These are phyloP conservation scores for Shinisaurus crocodilurus DNA, from an alignment of 2,113 vertebrate genomes.

Conservation along the genomic window DNA sequence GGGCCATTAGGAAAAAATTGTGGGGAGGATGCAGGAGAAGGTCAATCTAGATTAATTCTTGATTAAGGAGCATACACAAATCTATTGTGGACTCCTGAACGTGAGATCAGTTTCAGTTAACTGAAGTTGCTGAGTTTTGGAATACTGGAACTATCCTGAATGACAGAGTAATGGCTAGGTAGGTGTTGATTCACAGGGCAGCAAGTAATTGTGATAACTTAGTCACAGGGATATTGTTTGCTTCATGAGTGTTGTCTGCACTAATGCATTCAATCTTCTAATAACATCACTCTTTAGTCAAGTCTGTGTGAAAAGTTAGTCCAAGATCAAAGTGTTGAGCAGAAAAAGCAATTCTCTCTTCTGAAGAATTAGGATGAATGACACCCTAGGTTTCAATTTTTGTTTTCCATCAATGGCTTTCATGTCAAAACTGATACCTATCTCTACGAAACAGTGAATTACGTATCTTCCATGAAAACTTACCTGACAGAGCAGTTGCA, in stretches of 20 bases:
- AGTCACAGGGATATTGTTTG: neutral
- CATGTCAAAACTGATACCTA: neutral
- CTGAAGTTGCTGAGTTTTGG: neutral
- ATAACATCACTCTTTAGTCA: neutral
- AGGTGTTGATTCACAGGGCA: neutral
- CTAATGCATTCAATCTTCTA: neutral
- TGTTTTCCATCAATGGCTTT: conserved; percentile 19
- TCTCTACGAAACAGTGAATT: conserved; percentile 1
- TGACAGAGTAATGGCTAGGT: neutral
- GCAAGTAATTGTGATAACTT: neutral
- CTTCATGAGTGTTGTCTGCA: neutral
- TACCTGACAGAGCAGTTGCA: neutral
- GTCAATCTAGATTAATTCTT: neutral
- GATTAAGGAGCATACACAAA: neutral
- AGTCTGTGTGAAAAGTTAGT: conserved; percentile 18
- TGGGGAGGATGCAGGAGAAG: neutral
- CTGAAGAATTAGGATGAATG: neutral
- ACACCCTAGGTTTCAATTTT: neutral
- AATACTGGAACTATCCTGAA: conserved; percentile 2
- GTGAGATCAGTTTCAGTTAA: neutral
- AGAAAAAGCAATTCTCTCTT: conserved; percentile 7
- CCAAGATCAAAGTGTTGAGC: conserved; percentile 20
- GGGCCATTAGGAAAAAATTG: neutral
- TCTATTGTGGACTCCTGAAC: neutral
- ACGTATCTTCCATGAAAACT: neutral